phyloP scores from a whole-genome alignment of 1,140 invertebrate genomes.

The Dinothrombium tinctorium region DNA sequence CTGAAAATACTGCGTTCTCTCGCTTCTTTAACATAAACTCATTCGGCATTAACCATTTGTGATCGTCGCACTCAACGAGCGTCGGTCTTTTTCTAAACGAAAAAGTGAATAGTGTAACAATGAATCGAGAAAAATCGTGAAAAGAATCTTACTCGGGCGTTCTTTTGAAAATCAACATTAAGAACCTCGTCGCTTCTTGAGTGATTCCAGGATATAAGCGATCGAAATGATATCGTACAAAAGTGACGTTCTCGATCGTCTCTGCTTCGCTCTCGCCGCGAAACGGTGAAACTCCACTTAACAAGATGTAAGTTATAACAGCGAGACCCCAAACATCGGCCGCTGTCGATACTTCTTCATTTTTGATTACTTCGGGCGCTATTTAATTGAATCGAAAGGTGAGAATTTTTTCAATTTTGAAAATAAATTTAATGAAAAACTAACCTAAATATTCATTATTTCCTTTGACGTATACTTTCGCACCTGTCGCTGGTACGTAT shows the following conservation, averaged over 20 bases:
- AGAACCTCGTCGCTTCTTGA: slow-evolving; percentile 74
- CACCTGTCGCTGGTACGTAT: slow-evolving; percentile 49
- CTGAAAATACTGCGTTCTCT: slow-evolving; percentile 59
- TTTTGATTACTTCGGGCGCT: slow-evolving; percentile 65
- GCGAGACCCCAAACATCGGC: slow-evolving; percentile 92
- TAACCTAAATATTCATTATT: slow-evolving; percentile 17
- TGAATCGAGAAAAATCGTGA: slow-evolving; percentile 3
- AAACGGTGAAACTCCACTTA: slow-evolving; percentile 85
- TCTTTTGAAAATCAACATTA: slow-evolving; percentile 83
- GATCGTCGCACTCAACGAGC: slow-evolving; percentile 77
- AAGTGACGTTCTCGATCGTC: slow-evolving; percentile 69
- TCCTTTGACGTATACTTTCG: slow-evolving; percentile 30
- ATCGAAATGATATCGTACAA: slow-evolving; percentile 79
- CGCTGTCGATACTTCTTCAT: slow-evolving; percentile 54
- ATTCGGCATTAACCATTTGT: slow-evolving; percentile 71
- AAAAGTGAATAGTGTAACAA: slow-evolving; percentile 12
- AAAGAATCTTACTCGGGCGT: slow-evolving; percentile 45
- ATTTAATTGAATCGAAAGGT: too few species aligned
- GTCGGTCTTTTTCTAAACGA: slow-evolving; percentile 60
- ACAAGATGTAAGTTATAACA: slow-evolving; percentile 68
- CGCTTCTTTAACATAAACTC: slow-evolving; percentile 81
- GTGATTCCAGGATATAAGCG: slow-evolving; percentile 79
- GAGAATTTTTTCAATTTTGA: background rate
- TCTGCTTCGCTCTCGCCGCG: slow-evolving; percentile 50
- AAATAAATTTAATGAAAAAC: slow-evolving; percentile 4